Base-by-base conservation (phyloP, 2,113 vertebrate species). In the Asarcornis scutulata region DNA sequence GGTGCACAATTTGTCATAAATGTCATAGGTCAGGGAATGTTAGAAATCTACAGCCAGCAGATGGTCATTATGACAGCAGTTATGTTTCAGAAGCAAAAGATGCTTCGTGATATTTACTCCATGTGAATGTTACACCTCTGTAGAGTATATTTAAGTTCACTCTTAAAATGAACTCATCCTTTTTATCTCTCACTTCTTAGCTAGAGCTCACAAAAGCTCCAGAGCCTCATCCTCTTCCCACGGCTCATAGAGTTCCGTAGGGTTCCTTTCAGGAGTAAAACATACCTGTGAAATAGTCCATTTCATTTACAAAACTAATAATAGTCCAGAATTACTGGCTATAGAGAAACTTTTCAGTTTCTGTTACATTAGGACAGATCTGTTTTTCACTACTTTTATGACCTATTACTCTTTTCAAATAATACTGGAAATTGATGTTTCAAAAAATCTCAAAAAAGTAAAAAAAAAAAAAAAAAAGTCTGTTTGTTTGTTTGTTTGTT, bases 1-100 rank as follows among this genome's bases (percentile, higher is more conserved):
- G 96, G 97, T 98, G 97, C 85, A 91, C 98, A 98, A 98, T 99
- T 98, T 99, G 98, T 99, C 98, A 98, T 98, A 98, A 98, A 98
- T 98, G 98, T 98, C 98, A 99, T 95, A 98, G 98, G 98, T 98
- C 98, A 98, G 96, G 91, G 96, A 97, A 97, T 98, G 97, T 96
- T 97, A 94, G 64, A 98, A 98, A 98, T 97, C 97, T 97, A 96
- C 97, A 98, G 94, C 93, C 97, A 98, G 97, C 98, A 98, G 98
- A 98, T 98, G 98, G 98, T 98, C 98, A 98, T 98, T 98, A 98
- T 98, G 97, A 98, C 97, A 98, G 97, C 97, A 96, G 94, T 95
- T 97, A 96, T 66, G 64, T 97, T 98, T 97, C 95, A 97, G 96
- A 96, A 93, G 91, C 88, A 85, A 95, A 96, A 95, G 85, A 96